Base-by-base conservation (phyloP, 2,113 vertebrate genomes). In the Recurvirostra avosetta region DNA sequence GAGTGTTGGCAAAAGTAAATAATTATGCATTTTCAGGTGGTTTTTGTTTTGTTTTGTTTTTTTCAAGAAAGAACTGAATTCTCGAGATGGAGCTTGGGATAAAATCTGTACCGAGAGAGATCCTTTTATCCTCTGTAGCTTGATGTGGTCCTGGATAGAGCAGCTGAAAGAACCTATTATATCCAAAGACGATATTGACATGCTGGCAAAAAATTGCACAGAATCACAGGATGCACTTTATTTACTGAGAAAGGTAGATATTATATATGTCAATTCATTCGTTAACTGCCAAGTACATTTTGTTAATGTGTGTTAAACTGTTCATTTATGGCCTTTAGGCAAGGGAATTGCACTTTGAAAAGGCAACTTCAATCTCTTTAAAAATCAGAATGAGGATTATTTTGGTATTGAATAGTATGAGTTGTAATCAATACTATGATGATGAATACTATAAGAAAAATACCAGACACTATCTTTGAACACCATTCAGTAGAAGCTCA, bases 71-170 rank as follows among this genome's bases (percentile, higher is more conserved):
- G 99, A 99, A 91, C 97, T 99, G 61, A 99, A 99, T 98, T 98
- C 98, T 96, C 98, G 95, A 94, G 99, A 99, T 79, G 99, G 99
- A 68, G 98, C 99, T 50, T 99, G 99, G 99, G 99, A 99, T 95
- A 98, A 98, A 94, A 97, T 99, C 95, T 98, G 98, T 82, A 86
- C 96, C 0, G 99, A 99, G 95, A 98, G 97, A 94, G 98, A 99
- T 96, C 99, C 99, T 84, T 98, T 99, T 92, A 98, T 99, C 79
- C 98, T 99, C 29, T 98, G 98, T 58, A 90, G 97, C 79, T 98
- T 99, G 85, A 99, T 99, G 99, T 99, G 99, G 99, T 99, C 99
- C 1, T 99, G 99, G 99, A 97, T 99, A 92, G 99, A 99, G 94
- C 99, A 99, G 96, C 98, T 99, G 55, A 99, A 98, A 93, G 99